A percentile compares a stretch with the other conserved stretches of the same genome.
These are phyloP conservation scores for Ceryle rudis DNA, from an alignment of 2,797 vertebrate species.

Conservation along the genomic window DNA sequence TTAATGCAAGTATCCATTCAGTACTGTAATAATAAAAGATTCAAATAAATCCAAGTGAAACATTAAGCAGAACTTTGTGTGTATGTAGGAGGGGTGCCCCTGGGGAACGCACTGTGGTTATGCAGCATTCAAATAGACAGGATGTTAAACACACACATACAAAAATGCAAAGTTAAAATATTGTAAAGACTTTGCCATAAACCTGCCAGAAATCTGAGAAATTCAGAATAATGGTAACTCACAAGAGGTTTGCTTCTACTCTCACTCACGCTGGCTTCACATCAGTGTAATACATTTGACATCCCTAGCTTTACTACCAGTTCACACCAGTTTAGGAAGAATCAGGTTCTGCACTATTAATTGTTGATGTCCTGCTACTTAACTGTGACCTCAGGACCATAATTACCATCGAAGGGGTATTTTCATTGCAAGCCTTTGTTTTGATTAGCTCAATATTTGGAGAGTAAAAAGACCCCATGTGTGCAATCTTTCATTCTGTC, in stretches of 20 bases:
- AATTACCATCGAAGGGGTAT: neutral
- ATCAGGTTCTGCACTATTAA: neutral
- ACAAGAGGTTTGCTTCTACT: neutral
- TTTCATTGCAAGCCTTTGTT: neutral
- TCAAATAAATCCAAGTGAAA: conserved; percentile 55
- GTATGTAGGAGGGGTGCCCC: conserved; percentile 20
- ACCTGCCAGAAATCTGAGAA: conserved; percentile 32
- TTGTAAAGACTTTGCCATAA: conserved; percentile 14
- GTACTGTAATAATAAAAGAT: conserved; percentile 26
- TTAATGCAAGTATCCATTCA: conserved; percentile 15
- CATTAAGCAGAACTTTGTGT: conserved; percentile 28
- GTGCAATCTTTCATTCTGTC: neutral
- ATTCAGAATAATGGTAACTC: conserved; percentile 12
- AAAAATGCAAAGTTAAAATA: neutral
- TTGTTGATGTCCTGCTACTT: neutral
- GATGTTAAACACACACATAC: conserved; percentile 21
- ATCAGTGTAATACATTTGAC: neutral
- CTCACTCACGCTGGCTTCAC: neutral
- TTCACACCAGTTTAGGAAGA: neutral
- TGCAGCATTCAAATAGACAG: conserved; percentile 4
- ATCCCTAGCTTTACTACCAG: neutral
- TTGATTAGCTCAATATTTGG: neutral
- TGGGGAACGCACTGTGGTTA: conserved; percentile 23
- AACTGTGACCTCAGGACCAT: neutral
- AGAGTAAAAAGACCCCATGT: neutral